Evolutionary conservation across 2,888 invertebrate genomes (phyloP).

Genomic region (Ormyrus rosae): DNA sequence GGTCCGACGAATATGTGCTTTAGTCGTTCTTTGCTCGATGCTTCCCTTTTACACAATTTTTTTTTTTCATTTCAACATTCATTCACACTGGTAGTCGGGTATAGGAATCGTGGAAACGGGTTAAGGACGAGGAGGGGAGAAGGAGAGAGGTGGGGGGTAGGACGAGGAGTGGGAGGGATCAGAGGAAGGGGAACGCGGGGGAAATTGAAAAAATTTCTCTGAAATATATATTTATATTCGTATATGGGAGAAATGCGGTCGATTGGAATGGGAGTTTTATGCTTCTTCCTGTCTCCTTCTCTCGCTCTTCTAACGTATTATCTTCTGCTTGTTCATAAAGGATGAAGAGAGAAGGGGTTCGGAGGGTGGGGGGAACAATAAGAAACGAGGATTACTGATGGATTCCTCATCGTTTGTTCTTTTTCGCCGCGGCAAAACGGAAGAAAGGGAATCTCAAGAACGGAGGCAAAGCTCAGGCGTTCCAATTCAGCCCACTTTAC

Average conservation of each 20-base stretch:
- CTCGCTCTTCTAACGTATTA: conserved; percentile 16
- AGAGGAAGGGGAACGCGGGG: conserved; percentile 27
- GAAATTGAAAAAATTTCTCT: conserved; percentile 35
- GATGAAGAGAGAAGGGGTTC: conserved; percentile 32
- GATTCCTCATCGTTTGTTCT: conserved; percentile 17
- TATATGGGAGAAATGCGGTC: conserved; percentile 57
- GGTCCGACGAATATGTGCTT: conserved; percentile 74
- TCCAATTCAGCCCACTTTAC: neutral
- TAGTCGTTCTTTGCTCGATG: conserved; percentile 71
- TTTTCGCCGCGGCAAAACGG: conserved; percentile 25
- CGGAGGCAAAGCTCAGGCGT: conserved; percentile 24
- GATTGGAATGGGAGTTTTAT: conserved; percentile 57
- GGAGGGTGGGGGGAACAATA: conserved; percentile 36
- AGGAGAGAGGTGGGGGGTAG: conserved; percentile 43
- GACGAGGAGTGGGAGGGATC: neutral
- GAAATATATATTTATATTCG: conserved; percentile 55
- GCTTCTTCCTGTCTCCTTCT: conserved; percentile 45
- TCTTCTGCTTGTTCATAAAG: conserved; percentile 14
- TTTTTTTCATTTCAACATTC: conserved; percentile 66
- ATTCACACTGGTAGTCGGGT: conserved; percentile 73
- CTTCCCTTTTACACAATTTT: conserved; percentile 65
- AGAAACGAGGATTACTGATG: conserved; percentile 37
- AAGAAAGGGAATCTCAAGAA: conserved; percentile 23
- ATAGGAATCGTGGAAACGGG: conserved; percentile 47
- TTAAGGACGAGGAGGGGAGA: conserved; percentile 53